Conservation (phyloP, 2,888 invertebrate genomes). For the Cheilosia soror region DNA sequence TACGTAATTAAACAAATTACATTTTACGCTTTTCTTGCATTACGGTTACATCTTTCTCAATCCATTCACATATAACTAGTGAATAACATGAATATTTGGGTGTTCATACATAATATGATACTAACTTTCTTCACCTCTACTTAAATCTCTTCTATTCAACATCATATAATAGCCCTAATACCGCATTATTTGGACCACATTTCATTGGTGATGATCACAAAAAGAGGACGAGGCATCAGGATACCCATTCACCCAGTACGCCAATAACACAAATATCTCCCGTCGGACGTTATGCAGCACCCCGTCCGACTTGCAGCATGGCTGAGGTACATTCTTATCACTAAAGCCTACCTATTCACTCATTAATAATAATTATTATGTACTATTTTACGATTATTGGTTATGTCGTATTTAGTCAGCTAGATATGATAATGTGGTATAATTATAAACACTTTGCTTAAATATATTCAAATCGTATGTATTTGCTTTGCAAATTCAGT, state of each 20-base stretch:
- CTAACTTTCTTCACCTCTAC: constrained; percentile 19
- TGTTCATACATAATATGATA: background rate
- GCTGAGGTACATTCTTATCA: constrained; percentile 85
- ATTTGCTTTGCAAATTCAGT: constrained; percentile 29
- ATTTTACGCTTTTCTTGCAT: constrained; percentile 19
- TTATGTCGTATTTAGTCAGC: too few species aligned
- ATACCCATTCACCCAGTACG: constrained; percentile 79
- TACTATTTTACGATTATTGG: too few species aligned
- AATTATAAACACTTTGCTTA: constrained; percentile 3
- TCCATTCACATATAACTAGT: background rate
- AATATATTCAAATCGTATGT: constrained; percentile 20
- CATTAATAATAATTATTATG: too few species aligned
- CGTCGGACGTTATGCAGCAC: constrained; percentile 87
- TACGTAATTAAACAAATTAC: background rate
- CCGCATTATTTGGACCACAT: constrained; percentile 83
- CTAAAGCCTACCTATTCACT: background rate
- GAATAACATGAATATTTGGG: constrained; percentile 1
- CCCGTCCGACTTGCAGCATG: constrained; percentile 88
- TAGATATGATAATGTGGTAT: constrained; percentile 34
- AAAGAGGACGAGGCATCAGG: constrained; percentile 77
- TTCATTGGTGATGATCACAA: constrained; percentile 81
- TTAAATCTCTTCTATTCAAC: constrained; percentile 31
- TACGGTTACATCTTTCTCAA: background rate
- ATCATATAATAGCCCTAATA: constrained; percentile 82
- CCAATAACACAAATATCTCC: constrained; percentile 83